Base-by-base conservation (phyloP, 2,888 invertebrate genomes). In the Gandaritis pyraliata region DNA sequence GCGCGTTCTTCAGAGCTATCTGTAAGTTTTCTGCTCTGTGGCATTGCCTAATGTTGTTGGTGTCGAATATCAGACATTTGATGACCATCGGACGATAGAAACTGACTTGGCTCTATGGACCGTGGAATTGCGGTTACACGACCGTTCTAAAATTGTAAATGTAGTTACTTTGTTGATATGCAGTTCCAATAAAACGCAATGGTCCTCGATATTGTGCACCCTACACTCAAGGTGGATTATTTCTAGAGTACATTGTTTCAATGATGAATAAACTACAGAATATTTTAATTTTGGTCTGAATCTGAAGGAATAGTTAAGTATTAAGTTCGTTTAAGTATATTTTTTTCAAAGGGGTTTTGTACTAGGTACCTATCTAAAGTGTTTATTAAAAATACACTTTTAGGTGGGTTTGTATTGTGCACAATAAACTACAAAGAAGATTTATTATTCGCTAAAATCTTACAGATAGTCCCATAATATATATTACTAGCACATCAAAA, bases 91-190 rank as follows among this genome's bases (percentile, higher is more conserved):
- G 74, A 79, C 81, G 81, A 83, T 80, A 75, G 77, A 77, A 72
- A 77, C 75, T 77, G 82, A 83, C 82, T 73, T 79, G 66, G 73
- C 71, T 72, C 79, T 79, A 82, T 83, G 78, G 82, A 81, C 83
- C 87, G 81, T 87, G 83, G 83, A 88, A 86, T 85, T 78, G 74
- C 74, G 66, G 74, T 73, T 72, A 71, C 71, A 70, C 70, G 74
- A 73, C 59, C 58, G 58, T 45, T 63, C 61, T 61, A 64, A 62
- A 65, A 49, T 53, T 38, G 3, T 33, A 47, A 43, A 57, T 49
- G 29, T 46, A 46, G 13, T 11, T 13, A 33, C 7, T 18, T n/a
- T 18, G 36, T 10, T 43, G 13, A 16, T 15, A 33, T 15, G 23
- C 13, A 45, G 41, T 15, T 10, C 8, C 18, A 43, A 33, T 11